Evolutionary conservation across 30 jellyfish, hydroid and myxozoan genomes (phyloP).

Genomic region (Aurelia aurita): DNA sequence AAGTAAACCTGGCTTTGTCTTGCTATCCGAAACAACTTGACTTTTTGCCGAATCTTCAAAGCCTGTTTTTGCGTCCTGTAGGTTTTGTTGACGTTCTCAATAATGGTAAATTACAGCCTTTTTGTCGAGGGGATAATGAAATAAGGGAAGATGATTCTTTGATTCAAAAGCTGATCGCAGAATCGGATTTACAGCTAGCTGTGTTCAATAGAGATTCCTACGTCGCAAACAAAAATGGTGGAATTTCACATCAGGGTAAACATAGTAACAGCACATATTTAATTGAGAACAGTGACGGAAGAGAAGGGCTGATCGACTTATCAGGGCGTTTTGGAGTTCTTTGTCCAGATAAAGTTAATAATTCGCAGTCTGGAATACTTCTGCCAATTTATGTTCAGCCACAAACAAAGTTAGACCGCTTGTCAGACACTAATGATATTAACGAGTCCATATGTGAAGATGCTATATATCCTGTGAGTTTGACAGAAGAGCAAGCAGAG

Average conservation of each 20-base stretch:
- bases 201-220: conserved; percentile 8
- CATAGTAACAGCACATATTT: conserved; percentile 2
- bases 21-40: conserved; percentile 15
- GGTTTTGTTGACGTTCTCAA: conserved; percentile 54
- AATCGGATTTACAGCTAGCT: conserved; percentile 34
- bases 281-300: conserved; percentile 5
- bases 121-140: conserved; percentile 16
- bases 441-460: conserved; percentile 18
- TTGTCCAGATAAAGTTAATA: conserved; percentile 14
- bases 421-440: background rate
- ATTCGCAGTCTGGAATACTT: background rate
- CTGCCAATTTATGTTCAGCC: conserved; percentile 4
- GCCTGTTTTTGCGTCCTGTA: conserved; percentile 46
- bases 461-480: background rate
- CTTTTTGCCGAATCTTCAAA: conserved; percentile 34
- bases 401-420: conserved; percentile 20
- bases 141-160: background rate
- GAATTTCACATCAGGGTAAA: conserved; percentile 5
- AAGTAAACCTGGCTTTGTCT: conserved; percentile 12
- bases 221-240: conserved; percentile 17
- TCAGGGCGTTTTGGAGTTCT: conserved; percentile 51
- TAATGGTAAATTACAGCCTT: background rate
- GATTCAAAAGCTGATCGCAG: conserved; percentile 21
- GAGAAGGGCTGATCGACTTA: conserved; percentile 12
- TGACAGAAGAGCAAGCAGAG: background rate